Base-by-base conservation (phyloP, 2,113 vertebrate genomes). In the Aptenodytes forsteri region DNA sequence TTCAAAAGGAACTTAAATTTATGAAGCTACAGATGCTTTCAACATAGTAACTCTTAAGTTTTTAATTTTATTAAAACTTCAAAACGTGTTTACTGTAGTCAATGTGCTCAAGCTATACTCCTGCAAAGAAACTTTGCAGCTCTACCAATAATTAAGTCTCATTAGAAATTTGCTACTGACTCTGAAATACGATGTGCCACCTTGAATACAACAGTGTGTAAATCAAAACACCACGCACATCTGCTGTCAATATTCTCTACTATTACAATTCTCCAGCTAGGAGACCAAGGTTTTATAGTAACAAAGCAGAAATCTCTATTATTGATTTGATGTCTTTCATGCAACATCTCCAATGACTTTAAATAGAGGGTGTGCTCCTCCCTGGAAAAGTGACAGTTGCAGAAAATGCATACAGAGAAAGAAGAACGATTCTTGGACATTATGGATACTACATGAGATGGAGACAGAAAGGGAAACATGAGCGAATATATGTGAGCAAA, bases 331-430 rank as follows among this genome's bases (percentile, higher is more conserved):
- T 38, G 42, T 29, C 46, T 77, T 80, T 55, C 65, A 66, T 5
- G 2, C 23, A 84, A 15, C 32, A 23, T 11, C 20, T 54, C 59
- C 0, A 0, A 29, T 15, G 16, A 56, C 19, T 79, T 85, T 3
- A 90, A 44, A 75, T 12, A 3, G 2, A 59, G 13, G 23, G 8
- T 6, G 9, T 10, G 11, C 11, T 69, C 52, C 64, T 64, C 16
- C 23, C 52, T 85, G 47, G 46, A 64, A 87, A 84, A 78, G 42
- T 13, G 54, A 62, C 26, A 65, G 21, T 16, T 80, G 64, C n/a
- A 84, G 59, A 89, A 82, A 75, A 87, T 9, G 17, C 17, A 34
- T 2, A 1, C 0, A 36, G 6, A 64, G 38, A 49, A 61, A 55
- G 10, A 93, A 70, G 20, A 65, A 73, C 3, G 9, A 72, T 58